Percentiles rank a stretch among this genome's conserved stretches.
Conservation (phyloP, 2,888 invertebrate genomes). For the Atethmia centrago region DNA sequence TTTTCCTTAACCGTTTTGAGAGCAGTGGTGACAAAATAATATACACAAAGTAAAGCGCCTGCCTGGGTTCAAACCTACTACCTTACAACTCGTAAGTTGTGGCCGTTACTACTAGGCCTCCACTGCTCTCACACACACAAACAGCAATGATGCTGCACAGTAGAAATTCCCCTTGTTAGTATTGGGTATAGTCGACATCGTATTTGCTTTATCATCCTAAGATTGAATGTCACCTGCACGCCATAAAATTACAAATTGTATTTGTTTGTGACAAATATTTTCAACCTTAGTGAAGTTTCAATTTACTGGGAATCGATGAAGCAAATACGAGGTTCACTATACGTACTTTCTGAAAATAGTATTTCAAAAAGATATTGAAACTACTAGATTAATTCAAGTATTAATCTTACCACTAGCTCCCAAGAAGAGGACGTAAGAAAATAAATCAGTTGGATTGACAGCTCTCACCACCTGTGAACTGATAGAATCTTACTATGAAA, state of each 20-base stretch:
- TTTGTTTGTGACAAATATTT: not conserved
- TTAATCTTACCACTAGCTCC: slow-evolving; percentile 15
- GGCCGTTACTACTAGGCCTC: too few species aligned
- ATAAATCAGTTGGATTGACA: slow-evolving; percentile 60
- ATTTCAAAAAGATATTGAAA: not conserved
- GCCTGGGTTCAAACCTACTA: too few species aligned
- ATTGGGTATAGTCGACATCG: too few species aligned
- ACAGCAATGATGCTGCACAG: too few species aligned
- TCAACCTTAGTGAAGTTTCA: not conserved
- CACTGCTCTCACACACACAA: too few species aligned
- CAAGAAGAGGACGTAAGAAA: slow-evolving; percentile 20
- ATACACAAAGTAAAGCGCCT: too few species aligned
- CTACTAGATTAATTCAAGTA: not conserved
- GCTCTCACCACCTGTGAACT: slow-evolving; percentile 52
- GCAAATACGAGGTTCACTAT: not conserved
- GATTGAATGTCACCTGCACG: not conserved
- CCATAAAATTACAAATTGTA: not conserved
- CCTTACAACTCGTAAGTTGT: too few species aligned
- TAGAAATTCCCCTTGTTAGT: too few species aligned
- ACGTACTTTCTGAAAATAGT: not conserved
- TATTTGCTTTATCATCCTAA: too few species aligned
- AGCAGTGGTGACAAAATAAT: too few species aligned
- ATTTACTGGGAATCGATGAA: not conserved
- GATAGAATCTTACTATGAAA: slow-evolving; percentile 56
- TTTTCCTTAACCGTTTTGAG: too few species aligned